A percentile compares a stretch with the other conserved stretches of the same genome.
phyloP scores from a whole-genome alignment of 2,113 vertebrate species.

The Leucosticte australis region DNA sequence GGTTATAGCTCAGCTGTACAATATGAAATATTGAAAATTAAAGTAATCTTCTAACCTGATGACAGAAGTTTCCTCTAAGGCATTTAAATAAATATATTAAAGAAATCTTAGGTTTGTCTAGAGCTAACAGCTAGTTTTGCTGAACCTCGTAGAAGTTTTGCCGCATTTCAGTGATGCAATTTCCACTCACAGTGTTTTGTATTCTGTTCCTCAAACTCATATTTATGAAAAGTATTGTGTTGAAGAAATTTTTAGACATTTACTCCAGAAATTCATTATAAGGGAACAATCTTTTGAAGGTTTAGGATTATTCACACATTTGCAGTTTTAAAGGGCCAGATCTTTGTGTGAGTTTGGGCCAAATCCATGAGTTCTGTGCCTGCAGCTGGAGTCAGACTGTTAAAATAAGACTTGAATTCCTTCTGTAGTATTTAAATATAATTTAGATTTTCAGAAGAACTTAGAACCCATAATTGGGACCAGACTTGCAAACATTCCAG shows the following conservation, averaged over 20 bases:
- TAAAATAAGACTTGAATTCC: constrained; percentile 6
- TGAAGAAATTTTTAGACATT: neutral
- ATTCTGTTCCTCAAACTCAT: neutral
- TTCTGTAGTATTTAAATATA: constrained; percentile 9
- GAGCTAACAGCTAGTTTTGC: neutral
- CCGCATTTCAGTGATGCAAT: neutral
- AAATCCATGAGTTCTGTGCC: neutral
- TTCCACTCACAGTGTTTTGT: neutral
- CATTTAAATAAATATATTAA: neutral
- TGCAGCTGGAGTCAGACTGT: neutral
- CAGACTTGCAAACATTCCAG: constrained; percentile 32
- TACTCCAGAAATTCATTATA: neutral
- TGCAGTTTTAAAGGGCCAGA: neutral
- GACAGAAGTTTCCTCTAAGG: neutral
- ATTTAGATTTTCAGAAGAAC: constrained; percentile 44
- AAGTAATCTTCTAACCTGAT: neutral
- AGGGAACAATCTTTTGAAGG: neutral
- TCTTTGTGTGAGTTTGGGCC: neutral
- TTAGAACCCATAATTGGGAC: neutral
- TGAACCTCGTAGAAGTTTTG: neutral
- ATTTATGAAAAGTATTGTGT: neutral
- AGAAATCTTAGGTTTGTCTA: neutral
- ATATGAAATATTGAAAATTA: neutral
- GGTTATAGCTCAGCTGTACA: neutral
- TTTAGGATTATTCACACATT: neutral